Evolutionary conservation across 2,797 vertebrate species (phyloP).

Genomic region (Pyrocephalus nanus): DNA sequence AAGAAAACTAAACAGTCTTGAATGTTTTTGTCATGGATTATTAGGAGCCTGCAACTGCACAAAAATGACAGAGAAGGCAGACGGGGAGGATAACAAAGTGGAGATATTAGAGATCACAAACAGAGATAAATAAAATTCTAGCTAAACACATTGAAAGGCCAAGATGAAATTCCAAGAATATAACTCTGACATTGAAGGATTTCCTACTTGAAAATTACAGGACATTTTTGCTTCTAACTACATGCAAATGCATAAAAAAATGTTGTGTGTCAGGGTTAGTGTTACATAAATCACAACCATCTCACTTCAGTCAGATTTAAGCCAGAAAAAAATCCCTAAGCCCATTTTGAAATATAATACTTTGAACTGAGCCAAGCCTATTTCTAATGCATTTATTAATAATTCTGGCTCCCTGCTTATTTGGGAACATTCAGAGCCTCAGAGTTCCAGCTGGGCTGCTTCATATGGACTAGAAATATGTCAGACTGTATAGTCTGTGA

Average conservation of each 20-base stretch:
- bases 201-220: neutral
- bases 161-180: slow-evolving; percentile 8
- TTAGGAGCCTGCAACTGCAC: neutral
- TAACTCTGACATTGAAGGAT: neutral
- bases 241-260: neutral
- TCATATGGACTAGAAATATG: slow-evolving; percentile 5
- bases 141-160: neutral
- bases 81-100: neutral
- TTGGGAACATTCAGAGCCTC: neutral
- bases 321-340: neutral
- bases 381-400: slow-evolving; percentile 34
- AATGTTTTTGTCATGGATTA: neutral
- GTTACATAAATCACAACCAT: slow-evolving; percentile 9
- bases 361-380: neutral
- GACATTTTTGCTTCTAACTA: neutral
- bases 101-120: neutral
- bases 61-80: neutral
- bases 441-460: neutral
- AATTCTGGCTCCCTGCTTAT: neutral
- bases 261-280: neutral
- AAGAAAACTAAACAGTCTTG: slow-evolving; percentile 9
- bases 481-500: slow-evolving; percentile 4
- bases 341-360: slow-evolving; percentile 35
- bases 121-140: neutral
- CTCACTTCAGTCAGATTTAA: neutral